These are phyloP conservation scores for Ophiothrix spiculata DNA, from an alignment of 35 echinoderm and acorn worm genomes.

Conservation along the genomic window DNA sequence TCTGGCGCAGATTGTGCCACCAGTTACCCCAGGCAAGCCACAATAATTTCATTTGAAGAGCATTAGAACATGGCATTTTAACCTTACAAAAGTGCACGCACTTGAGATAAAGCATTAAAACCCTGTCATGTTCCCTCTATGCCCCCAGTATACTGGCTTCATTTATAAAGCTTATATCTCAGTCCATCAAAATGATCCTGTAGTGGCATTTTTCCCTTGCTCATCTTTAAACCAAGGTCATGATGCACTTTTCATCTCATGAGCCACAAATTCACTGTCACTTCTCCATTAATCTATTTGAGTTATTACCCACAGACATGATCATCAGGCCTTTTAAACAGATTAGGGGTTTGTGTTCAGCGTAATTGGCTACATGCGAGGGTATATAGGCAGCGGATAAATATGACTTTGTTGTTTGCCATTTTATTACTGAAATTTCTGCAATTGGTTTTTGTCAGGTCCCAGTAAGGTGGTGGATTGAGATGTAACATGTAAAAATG, in stretches of 20 bases:
- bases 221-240: neutral
- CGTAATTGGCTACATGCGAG: neutral
- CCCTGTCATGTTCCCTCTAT: neutral
- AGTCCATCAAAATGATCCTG: neutral
- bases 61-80: constrained; percentile 16
- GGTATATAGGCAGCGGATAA: no score
- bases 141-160: neutral
- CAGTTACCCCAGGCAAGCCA: neutral
- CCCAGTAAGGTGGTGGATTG: no score
- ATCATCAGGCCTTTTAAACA: constrained; percentile 5
- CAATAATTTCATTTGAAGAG: constrained; percentile 6
- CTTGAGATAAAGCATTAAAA: neutral
- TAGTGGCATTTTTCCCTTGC: neutral
- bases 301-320: neutral
- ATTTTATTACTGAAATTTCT: no score
- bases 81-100: neutral
- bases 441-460: no score
- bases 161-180: neutral
- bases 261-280: neutral
- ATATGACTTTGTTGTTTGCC: no score
- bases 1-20: neutral
- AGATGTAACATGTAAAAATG: no score
- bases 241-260: neutral
- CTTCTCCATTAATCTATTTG: neutral
- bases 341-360: neutral